phyloP scores from a whole-genome alignment of 2,797 vertebrate species.

The Poecilia picta region DNA sequence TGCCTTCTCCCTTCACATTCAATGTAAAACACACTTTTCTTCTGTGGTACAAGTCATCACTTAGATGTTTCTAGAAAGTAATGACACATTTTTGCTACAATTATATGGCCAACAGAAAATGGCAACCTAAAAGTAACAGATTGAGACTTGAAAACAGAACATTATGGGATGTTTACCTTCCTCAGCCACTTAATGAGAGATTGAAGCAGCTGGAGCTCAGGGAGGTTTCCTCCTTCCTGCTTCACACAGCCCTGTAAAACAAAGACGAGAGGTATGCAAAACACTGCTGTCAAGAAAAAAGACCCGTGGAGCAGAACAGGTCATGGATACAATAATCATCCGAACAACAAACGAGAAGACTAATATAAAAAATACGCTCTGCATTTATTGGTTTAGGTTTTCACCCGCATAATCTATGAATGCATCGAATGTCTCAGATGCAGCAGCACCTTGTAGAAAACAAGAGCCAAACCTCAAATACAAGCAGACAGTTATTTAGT shows the following conservation, averaged over 20 bases:
- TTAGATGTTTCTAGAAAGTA: background rate
- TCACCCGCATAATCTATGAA: background rate
- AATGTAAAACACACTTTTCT: background rate
- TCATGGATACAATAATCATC: background rate
- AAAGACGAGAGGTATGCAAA: slow-evolving; percentile 23
- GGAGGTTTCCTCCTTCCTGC: slow-evolving; percentile 46
- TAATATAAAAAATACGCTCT: background rate
- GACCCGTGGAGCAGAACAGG: background rate
- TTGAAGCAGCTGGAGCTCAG: slow-evolving; percentile 62
- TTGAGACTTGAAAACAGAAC: background rate
- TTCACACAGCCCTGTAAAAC: slow-evolving; percentile 55
- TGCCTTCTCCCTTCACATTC: background rate
- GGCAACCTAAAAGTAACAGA: background rate
- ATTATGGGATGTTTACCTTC: slow-evolving; percentile 51
- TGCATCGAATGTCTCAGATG: slow-evolving; percentile 18
- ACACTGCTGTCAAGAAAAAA: background rate
- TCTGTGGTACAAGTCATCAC: slow-evolving; percentile 10
- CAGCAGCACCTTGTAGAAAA: background rate
- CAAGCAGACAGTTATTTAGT: slow-evolving; percentile 41
- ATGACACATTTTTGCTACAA: slow-evolving; percentile 1
- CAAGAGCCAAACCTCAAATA: slow-evolving; percentile 16
- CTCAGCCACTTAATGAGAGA: slow-evolving; percentile 40
- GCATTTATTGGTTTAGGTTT: background rate
- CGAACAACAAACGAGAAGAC: background rate
- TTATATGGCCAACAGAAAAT: background rate